A percentile compares a stretch with the other conserved stretches of the same genome.
phyloP scores from a whole-genome alignment of 2,888 invertebrate species.

The Malthinus flaveolus region DNA sequence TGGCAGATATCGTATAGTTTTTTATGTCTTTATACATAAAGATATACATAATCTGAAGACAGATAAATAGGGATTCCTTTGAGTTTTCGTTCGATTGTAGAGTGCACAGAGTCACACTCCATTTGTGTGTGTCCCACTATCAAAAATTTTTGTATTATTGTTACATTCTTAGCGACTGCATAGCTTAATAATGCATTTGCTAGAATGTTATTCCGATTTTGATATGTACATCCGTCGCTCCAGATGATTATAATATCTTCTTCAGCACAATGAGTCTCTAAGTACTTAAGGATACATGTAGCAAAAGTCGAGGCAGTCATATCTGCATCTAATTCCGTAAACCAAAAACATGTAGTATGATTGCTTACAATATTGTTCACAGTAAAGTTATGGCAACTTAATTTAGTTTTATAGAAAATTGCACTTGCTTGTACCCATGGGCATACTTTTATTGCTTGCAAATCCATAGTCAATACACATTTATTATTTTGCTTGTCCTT shows the following conservation, averaged over 20 bases:
- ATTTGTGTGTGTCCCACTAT: neutral
- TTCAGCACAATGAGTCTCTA: no score
- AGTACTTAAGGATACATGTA: neutral
- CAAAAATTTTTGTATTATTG: neutral
- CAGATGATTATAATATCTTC: neutral
- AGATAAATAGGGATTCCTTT: neutral
- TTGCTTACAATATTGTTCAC: neutral
- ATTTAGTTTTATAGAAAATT: neutral
- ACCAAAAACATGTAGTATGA: neutral
- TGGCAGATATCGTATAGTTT: neutral
- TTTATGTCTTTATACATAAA: neutral
- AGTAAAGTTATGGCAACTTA: neutral
- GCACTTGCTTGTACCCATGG: neutral
- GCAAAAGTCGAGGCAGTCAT: neutral
- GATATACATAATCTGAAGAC: neutral
- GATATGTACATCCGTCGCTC: neutral
- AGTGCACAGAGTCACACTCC: neutral
- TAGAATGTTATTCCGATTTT: slow-evolving; percentile 35
- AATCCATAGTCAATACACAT: neutral
- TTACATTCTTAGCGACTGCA: neutral
- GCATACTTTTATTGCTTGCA: slow-evolving; percentile 2
- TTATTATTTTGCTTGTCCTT: neutral
- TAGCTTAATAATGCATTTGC: slow-evolving; percentile 34
- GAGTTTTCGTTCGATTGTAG: neutral
- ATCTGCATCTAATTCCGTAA: neutral